Conservation (phyloP, 92 coral and sea anemone genomes). For the Paragorgia papillata region DNA sequence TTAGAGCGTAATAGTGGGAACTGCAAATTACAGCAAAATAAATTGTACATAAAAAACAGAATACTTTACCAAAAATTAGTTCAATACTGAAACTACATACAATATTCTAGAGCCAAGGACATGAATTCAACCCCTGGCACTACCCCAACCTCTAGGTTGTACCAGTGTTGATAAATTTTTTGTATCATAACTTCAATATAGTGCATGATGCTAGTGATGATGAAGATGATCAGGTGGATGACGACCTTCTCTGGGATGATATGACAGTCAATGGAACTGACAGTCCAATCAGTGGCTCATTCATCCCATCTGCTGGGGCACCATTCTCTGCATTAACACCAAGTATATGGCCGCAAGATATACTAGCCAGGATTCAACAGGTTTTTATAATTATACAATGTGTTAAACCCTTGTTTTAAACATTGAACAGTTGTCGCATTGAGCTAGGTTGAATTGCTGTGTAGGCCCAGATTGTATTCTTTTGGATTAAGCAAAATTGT, state of each 20-base stretch:
- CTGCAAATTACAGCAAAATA: too few relatives aligned
- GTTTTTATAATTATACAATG: conserved; percentile 24
- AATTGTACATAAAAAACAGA: too few relatives aligned
- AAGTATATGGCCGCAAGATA: conserved; percentile 99
- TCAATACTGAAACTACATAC: too few relatives aligned
- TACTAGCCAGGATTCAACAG: conserved; percentile 97
- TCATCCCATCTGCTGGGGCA: conserved; percentile 97
- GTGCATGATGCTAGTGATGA: conserved; percentile 40
- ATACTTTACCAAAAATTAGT: too few relatives aligned
- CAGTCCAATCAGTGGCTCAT: conserved; percentile 93
- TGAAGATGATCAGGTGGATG: conserved; percentile 80
- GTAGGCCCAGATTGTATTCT: too few relatives aligned
- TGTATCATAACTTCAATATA: background rate
- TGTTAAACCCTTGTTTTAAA: background rate
- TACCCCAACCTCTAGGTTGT: too few relatives aligned
- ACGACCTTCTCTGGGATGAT: conserved; percentile 95
- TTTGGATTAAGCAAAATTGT: too few relatives aligned
- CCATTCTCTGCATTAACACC: conserved; percentile 99
- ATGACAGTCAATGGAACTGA: conserved; percentile 84
- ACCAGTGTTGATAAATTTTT: background rate
- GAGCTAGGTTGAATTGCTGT: too few relatives aligned
- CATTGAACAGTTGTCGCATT: background rate
- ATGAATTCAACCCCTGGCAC: too few relatives aligned
- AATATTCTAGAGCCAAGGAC: too few relatives aligned
- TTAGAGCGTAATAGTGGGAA: too few relatives aligned